Percentiles rank a stretch among this genome's conserved stretches.
phyloP scores from a whole-genome alignment of 1,140 invertebrate species.

The Drosophila sturtevanti region DNA sequence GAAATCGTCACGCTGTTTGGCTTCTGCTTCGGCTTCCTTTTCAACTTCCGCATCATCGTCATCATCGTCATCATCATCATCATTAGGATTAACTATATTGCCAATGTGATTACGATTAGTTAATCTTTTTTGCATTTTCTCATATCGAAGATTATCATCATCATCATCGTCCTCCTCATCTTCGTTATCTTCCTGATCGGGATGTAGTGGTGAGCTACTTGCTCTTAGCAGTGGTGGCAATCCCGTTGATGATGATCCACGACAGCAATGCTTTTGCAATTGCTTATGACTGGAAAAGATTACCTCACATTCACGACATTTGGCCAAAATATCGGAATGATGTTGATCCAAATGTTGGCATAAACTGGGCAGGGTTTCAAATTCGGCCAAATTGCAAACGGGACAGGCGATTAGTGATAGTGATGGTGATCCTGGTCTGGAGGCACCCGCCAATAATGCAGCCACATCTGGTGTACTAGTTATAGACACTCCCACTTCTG shows the following conservation, averaged over 20 bases:
- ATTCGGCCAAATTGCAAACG: conserved; percentile 86
- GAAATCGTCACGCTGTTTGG: conserved; percentile 88
- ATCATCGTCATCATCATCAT: conserved; percentile 12
- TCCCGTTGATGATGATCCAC: neutral
- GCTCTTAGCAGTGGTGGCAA: conserved; percentile 48
- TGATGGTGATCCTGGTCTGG: conserved; percentile 40
- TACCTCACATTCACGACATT: conserved; percentile 88
- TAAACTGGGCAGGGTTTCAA: conserved; percentile 85
- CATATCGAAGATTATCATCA: conserved; percentile 3
- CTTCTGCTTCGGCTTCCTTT: conserved; percentile 52
- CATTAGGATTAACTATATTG: conserved; percentile 16
- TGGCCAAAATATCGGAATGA: conserved; percentile 87
- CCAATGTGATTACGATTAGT: conserved; percentile 28
- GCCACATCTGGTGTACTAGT: conserved; percentile 69
- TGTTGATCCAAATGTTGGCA: conserved; percentile 88
- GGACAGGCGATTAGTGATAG: conserved; percentile 82
- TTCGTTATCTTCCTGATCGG: conserved; percentile 18
- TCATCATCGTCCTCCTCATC: conserved; percentile 31
- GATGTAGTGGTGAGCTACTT: conserved; percentile 53
- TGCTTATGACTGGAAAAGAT: conserved; percentile 88
- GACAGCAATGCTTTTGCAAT: conserved; percentile 85
- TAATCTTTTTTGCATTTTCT: conserved; percentile 23
- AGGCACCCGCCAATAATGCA: conserved; percentile 41
- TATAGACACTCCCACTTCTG: conserved; percentile 38
- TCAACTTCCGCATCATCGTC: conserved; percentile 62